Percentiles rank a stretch among this genome's conserved stretches.
Conservation (phyloP, 1,140 invertebrate species). For the Camponotus floridanus region DNA sequence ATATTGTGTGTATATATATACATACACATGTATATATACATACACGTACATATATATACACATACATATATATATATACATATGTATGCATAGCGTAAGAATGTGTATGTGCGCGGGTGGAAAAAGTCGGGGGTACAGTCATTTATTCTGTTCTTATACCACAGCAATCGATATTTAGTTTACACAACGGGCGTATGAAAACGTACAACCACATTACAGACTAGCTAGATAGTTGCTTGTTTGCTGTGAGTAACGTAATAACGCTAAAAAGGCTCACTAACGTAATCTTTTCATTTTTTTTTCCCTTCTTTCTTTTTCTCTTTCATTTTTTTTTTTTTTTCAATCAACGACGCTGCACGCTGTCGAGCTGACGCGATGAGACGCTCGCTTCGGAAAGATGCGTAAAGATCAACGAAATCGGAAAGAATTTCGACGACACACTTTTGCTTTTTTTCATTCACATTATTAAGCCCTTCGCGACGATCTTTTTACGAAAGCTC, state of each 20-base stretch:
- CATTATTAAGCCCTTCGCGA: slow-evolving; percentile 24
- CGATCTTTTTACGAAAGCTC: slow-evolving; percentile 57
- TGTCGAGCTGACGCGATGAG: slow-evolving; percentile 55
- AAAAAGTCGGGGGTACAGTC: slow-evolving; percentile 74
- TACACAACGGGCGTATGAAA: slow-evolving; percentile 80
- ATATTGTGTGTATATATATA: no score
- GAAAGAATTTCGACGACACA: slow-evolving; percentile 35
- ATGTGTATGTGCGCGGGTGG: slow-evolving; percentile 40
- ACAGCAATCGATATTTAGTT: slow-evolving; percentile 79
- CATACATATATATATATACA: no score
- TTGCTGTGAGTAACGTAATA: slow-evolving; percentile 72
- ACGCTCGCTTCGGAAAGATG: slow-evolving; percentile 30
- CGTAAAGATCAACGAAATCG: slow-evolving; percentile 18
- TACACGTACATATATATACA: no score
- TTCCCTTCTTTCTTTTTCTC: slow-evolving; percentile 23
- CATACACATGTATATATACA: background rate
- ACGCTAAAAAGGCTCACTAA: slow-evolving; percentile 71
- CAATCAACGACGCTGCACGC: slow-evolving; percentile 41
- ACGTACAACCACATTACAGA: slow-evolving; percentile 80
- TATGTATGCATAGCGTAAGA: background rate
- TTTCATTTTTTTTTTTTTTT: slow-evolving; percentile 47
- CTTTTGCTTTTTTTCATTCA: background rate
- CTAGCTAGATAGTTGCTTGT: slow-evolving; percentile 77
- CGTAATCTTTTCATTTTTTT: slow-evolving; percentile 62
- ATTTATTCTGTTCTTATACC: slow-evolving; percentile 82